A percentile compares a stretch with the other conserved stretches of the same genome.
Evolutionary conservation across 2,888 invertebrate genomes (phyloP).

Genomic region (Xestia sexstrigata): DNA sequence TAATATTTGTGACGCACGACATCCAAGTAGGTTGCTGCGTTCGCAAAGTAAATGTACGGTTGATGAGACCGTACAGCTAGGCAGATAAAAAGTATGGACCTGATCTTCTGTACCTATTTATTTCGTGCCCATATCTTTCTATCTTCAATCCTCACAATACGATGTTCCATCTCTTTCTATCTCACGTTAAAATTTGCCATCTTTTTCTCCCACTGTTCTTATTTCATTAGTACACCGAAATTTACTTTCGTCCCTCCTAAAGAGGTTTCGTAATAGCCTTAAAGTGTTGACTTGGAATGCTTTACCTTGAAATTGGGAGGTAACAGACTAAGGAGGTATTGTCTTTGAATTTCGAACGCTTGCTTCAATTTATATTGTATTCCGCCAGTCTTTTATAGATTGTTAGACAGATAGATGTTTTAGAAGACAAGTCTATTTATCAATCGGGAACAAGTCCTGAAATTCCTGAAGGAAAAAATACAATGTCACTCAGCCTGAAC

Average conservation of each 20-base stretch:
- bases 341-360: neutral
- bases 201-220: conserved; percentile 26
- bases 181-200: conserved; percentile 27
- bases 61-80: no score
- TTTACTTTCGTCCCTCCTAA: conserved; percentile 38
- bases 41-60: no score
- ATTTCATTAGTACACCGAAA: conserved; percentile 47
- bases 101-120: conserved; percentile 11
- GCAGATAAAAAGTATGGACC: neutral
- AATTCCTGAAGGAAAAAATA: neutral
- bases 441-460: neutral
- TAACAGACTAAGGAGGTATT: conserved; percentile 2
- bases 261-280: conserved; percentile 35
- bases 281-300: conserved; percentile 36
- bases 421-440: neutral
- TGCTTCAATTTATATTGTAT: neutral
- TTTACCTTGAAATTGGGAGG: conserved; percentile 27
- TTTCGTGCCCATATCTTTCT: neutral
- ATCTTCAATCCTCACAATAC: conserved; percentile 18
- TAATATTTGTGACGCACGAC: no score
- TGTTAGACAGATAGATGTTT: neutral
- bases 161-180: conserved; percentile 25
- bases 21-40: no score
- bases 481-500: neutral
- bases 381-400: neutral